These are phyloP conservation scores for Apogon hyalosoma DNA, from an alignment of 2,797 vertebrate genomes.

Conservation along the genomic window DNA sequence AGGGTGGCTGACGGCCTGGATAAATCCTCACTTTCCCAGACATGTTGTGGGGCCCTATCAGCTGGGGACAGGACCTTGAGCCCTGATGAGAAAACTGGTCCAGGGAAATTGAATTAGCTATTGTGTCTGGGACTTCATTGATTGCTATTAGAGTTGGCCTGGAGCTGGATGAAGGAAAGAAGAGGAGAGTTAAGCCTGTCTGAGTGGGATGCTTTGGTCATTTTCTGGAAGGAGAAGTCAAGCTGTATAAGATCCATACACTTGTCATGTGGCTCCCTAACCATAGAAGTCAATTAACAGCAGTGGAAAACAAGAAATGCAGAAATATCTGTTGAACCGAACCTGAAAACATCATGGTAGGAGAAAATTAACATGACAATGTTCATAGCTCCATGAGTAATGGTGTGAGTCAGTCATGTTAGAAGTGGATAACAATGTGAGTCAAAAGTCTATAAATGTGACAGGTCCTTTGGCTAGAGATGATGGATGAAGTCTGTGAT, in stretches of 20 bases:
- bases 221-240: constrained; percentile 37
- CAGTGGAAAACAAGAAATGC: neutral
- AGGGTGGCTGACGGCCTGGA: constrained; percentile 64
- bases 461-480: constrained; percentile 77
- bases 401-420: constrained; percentile 58
- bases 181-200: constrained; percentile 67
- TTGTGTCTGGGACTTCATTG: constrained; percentile 81
- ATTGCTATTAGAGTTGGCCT: constrained; percentile 79
- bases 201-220: constrained; percentile 47
- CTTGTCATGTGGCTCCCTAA: constrained; percentile 24
- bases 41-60: constrained; percentile 78
- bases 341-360: neutral
- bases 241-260: constrained; percentile 42
- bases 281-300: constrained; percentile 10
- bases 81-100: constrained; percentile 79
- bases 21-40: constrained; percentile 79
- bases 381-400: constrained; percentile 51
- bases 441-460: constrained; percentile 79
- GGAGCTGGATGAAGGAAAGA: constrained; percentile 66
- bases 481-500: constrained; percentile 83
- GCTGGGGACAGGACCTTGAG: constrained; percentile 81
- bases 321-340: neutral
- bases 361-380: constrained; percentile 30
- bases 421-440: constrained; percentile 75
- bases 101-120: constrained; percentile 84